Evolutionary conservation across 2,113 vertebrate genomes (phyloP).

Genomic region (Corapipo altera): DNA sequence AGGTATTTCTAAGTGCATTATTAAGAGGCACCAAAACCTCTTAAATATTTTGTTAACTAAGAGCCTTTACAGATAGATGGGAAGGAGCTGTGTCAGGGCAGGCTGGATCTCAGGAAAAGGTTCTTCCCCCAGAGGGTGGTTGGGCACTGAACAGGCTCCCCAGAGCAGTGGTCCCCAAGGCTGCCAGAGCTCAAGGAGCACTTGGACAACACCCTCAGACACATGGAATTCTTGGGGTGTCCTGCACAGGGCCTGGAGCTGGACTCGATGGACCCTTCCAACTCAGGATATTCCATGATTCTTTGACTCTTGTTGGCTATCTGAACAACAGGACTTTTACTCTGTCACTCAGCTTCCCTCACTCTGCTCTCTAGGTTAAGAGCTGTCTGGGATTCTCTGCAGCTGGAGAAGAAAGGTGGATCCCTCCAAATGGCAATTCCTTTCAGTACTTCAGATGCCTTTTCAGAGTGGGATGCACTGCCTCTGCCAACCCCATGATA

Average conservation of each 20-base stretch:
- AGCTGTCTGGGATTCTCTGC: background rate
- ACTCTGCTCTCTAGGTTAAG: background rate
- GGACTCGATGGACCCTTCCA: background rate
- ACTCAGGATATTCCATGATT: background rate
- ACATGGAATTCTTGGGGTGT: background rate
- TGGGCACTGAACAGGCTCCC: rapidly evolving
- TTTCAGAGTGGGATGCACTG: background rate
- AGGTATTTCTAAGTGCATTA: background rate
- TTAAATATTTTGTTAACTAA: background rate
- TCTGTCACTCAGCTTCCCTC: background rate
- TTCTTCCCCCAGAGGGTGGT: background rate
- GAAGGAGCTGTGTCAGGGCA: background rate
- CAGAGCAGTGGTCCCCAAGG: background rate
- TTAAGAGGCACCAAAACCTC: background rate
- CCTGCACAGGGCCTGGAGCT: background rate
- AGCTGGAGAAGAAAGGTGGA: background rate
- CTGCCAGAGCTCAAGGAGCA: background rate
- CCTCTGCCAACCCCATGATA: background rate
- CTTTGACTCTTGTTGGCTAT: background rate
- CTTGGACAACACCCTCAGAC: background rate
- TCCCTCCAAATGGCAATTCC: background rate
- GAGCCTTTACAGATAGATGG: background rate
- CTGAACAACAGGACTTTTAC: background rate
- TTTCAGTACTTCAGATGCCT: background rate
- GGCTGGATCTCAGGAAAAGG: background rate